phyloP scores from a whole-genome alignment of 2,888 invertebrate genomes.

The Nomada goodeniana region DNA sequence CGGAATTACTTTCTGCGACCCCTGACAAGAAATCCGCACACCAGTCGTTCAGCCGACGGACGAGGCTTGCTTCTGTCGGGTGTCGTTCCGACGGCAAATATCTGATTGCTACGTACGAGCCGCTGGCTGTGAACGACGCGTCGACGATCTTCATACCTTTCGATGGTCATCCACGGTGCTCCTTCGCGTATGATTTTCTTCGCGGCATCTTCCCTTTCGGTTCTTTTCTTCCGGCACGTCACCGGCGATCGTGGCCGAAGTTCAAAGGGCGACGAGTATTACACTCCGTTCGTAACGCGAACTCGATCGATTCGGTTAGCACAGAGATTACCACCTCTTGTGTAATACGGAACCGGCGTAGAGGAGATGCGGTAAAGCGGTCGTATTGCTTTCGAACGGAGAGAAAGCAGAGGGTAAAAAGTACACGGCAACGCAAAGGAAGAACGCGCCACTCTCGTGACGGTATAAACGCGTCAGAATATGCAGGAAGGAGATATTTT shows the following conservation, averaged over 20 bases:
- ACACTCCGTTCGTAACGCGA: too few relatives aligned
- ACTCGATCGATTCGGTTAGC: too few relatives aligned
- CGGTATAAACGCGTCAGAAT: constrained; percentile 59
- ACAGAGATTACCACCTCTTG: too few relatives aligned
- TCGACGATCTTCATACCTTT: constrained; percentile 52
- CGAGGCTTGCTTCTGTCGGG: constrained; percentile 17
- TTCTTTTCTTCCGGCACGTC: background rate
- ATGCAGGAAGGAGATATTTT: constrained; percentile 70
- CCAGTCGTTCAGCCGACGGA: constrained; percentile 44
- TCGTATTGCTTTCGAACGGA: constrained; percentile 1
- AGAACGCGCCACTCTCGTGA: constrained; percentile 39
- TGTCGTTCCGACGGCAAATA: constrained; percentile 55
- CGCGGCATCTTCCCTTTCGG: constrained; percentile 28
- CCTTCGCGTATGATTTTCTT: constrained; percentile 4
- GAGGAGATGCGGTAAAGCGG: background rate
- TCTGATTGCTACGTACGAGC: constrained; percentile 24
- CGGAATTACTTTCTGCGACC: background rate
- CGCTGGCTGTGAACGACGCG: constrained; percentile 12
- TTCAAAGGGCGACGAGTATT: background rate
- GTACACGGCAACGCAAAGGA: constrained; percentile 19
- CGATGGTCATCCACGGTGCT: constrained; percentile 31
- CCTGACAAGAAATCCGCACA: constrained; percentile 11
- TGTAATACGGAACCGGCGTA: background rate
- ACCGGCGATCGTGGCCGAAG: background rate
- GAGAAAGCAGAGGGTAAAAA: constrained; percentile 19